Conservation (phyloP, 2,888 invertebrate genomes). For the Drosophila cognata region DNA sequence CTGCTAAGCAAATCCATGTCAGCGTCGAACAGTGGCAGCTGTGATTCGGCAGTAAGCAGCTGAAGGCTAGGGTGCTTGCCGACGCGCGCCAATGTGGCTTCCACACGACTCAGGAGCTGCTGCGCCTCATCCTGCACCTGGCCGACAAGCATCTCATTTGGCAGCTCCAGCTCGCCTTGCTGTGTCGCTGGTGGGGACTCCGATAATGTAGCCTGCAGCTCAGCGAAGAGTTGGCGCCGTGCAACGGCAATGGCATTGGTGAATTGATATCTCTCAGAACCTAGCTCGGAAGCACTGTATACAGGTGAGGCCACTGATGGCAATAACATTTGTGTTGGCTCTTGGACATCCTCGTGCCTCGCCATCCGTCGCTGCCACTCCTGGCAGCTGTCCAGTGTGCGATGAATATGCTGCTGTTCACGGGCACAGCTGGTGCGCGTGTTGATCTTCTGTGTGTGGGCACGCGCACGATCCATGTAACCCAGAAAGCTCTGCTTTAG, state of each 20-base stretch:
- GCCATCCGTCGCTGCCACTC: constrained; percentile 41
- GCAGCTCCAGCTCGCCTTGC: background rate
- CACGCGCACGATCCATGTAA: constrained; percentile 75
- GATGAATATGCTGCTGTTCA: constrained; percentile 53
- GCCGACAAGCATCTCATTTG: constrained; percentile 5
- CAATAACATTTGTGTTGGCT: background rate
- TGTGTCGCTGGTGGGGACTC: constrained; percentile 3
- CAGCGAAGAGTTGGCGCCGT: constrained; percentile 49
- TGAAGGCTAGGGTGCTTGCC: constrained; percentile 33
- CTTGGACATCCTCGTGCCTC: constrained; percentile 29
- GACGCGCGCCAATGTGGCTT: constrained; percentile 52
- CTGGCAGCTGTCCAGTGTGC: constrained; percentile 37
- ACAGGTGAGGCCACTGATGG: constrained; percentile 6
- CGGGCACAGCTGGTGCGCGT: constrained; percentile 49
- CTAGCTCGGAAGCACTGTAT: constrained; percentile 47
- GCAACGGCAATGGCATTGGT: constrained; percentile 68
- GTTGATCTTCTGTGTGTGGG: constrained; percentile 43
- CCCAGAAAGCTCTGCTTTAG: constrained; percentile 81
- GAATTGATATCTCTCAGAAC: constrained; percentile 61
- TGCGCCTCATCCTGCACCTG: constrained; percentile 41
- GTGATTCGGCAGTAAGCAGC: constrained; percentile 25
- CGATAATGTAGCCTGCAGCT: constrained; percentile 24
- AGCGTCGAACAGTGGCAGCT: constrained; percentile 6
- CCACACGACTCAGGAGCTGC: constrained; percentile 44
- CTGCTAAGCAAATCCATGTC: constrained; percentile 9